Conservation (phyloP, 2,797 vertebrate species). For the Esox masquinongy region DNA sequence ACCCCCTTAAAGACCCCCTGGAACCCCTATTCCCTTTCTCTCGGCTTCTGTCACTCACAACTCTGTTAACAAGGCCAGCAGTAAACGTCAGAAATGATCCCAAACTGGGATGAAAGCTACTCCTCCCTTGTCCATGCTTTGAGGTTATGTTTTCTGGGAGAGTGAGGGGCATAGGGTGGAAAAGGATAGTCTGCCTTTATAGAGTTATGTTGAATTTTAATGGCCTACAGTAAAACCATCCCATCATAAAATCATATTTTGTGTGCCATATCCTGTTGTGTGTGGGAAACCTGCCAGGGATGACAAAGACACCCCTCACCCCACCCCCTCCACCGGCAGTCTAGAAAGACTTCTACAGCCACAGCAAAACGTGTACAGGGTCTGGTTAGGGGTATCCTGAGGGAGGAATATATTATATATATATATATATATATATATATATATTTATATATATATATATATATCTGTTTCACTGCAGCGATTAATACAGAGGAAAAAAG, state of each 20-base stretch:
- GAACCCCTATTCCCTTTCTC: slow-evolving; percentile 31
- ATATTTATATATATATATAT: slow-evolving; percentile 68
- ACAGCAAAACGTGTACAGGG: slow-evolving; percentile 54
- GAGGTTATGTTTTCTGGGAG: slow-evolving; percentile 61
- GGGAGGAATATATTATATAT: slow-evolving; percentile 71
- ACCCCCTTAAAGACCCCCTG: slow-evolving; percentile 13
- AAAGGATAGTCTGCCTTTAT: slow-evolving; percentile 53
- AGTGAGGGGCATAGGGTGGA: not conserved
- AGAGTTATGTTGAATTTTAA: slow-evolving; percentile 68
- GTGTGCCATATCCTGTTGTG: slow-evolving; percentile 63
- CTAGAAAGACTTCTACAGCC: not conserved
- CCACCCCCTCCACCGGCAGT: slow-evolving; percentile 27
- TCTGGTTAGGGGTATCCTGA: slow-evolving; percentile 42
- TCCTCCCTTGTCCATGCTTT: slow-evolving; percentile 66
- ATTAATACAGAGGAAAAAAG: slow-evolving; percentile 79
- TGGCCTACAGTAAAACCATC: slow-evolving; percentile 72
- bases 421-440: slow-evolving; percentile 41
- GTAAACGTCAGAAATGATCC: slow-evolving; percentile 73
- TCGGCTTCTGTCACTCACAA: slow-evolving; percentile 69
- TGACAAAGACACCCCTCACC: slow-evolving; percentile 24
- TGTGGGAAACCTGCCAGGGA: slow-evolving; percentile 48
- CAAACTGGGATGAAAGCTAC: slow-evolving; percentile 66
- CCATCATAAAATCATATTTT: slow-evolving; percentile 71
- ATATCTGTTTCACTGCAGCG: slow-evolving; percentile 65
- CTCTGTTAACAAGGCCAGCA: slow-evolving; percentile 76